Evolutionary conservation across 2,113 vertebrate genomes (phyloP), one percentile per base, ranked within the genome.

Genomic region (Crocuta crocuta): DNA sequence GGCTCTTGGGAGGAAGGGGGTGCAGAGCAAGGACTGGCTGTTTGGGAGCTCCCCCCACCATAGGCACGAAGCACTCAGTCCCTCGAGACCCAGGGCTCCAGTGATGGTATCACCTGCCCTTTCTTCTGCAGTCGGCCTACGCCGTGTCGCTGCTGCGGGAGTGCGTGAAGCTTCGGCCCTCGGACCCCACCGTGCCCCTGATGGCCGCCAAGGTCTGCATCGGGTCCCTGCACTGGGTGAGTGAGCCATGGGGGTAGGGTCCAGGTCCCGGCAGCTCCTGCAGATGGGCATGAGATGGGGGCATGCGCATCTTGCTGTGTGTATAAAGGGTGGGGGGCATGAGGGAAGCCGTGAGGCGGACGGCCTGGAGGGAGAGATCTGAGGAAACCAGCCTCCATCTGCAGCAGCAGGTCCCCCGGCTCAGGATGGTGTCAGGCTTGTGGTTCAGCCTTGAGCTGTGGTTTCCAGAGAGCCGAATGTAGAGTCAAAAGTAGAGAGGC

Each of bases 161-260:
- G 97, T 99, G 99, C 79, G 88, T 98, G 92, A 99, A 99, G 96
- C 99, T 99, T 98, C 99, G 98, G 97, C 99, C 99, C 43, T 98
- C 98, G 0, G 99, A 99, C 98, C 99, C 99, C 91, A 99, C 99
- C 0, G 90, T 99, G 96, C 99, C 99, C 53, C 99, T 99, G 55
- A 98, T 99, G 98, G 99, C 99, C 80, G 99, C 99, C 97, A 99
- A 99, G 99, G 98, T 99, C 98, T 99, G 99, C 99, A 99, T 99
- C 74, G 99, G 99, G 89, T 99, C 99, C 16, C 99, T 99, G 97
- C 99, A 99, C 98, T 99, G 99, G 99, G 99, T 99, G 98, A 99
- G 99, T 98, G 91, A 97, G 92, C 65, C 23, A 4, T 0, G 0
- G 45, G 53, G 35, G 24, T 26, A 7, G 50, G 45, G 58, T 17